Conservation (phyloP, 2,113 vertebrate genomes). For the Canis aureus region DNA sequence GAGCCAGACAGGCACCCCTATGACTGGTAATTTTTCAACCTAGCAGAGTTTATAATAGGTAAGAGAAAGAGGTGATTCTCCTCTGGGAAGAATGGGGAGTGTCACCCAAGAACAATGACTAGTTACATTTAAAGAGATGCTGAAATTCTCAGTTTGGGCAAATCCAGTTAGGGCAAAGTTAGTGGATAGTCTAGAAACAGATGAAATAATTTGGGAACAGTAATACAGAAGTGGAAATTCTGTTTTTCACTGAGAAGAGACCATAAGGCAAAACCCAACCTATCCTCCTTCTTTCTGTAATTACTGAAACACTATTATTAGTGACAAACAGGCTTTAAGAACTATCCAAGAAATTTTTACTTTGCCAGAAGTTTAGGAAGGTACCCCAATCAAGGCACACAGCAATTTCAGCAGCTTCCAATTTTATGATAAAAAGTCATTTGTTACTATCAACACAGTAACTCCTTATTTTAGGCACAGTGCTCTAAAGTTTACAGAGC, state of each 20-base stretch:
- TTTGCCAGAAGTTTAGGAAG: constrained; percentile 38
- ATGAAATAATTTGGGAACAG: background rate
- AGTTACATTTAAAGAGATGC: background rate
- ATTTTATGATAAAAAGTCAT: background rate
- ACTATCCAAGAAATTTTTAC: constrained; percentile 43
- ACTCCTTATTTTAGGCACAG: background rate
- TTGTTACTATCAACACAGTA: background rate
- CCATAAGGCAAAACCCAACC: constrained; percentile 19
- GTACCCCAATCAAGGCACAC: background rate
- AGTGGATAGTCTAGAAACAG: constrained; percentile 23
- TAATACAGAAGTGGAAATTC: constrained; percentile 14
- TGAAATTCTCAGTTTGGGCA: constrained; percentile 3
- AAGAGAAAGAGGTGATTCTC: background rate
- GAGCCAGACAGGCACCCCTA: background rate
- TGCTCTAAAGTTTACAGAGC: background rate
- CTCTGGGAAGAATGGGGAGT: background rate
- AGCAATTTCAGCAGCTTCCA: background rate
- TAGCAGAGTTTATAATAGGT: background rate
- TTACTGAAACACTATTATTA: constrained; percentile 2
- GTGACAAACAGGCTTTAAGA: constrained; percentile 32
- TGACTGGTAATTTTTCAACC: constrained; percentile 24
- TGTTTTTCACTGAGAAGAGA: constrained; percentile 62
- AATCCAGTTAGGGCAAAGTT: background rate
- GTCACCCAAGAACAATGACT: background rate
- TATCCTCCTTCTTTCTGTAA: constrained; percentile 34